Evolutionary conservation across 2,113 vertebrate species (phyloP).

Genomic region (Chrysemys picta): DNA sequence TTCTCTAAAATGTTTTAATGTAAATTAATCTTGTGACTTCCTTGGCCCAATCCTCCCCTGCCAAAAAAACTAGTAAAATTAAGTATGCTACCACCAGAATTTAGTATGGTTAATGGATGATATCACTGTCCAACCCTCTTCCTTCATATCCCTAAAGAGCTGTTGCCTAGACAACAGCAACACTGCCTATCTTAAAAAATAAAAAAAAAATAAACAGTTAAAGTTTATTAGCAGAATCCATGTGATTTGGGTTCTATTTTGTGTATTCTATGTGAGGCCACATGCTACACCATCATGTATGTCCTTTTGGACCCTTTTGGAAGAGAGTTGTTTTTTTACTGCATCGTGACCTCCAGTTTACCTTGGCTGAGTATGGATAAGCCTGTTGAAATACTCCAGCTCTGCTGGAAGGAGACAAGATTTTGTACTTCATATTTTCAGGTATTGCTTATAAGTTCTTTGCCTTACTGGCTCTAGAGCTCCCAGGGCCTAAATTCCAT

Average conservation of each 20-base stretch:
- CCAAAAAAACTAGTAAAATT: conserved; percentile 40
- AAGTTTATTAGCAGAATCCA: conserved; percentile 16
- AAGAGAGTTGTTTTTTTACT: conserved; percentile 1
- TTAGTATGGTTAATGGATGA: conserved; percentile 3
- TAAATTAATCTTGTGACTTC: conserved; percentile 13
- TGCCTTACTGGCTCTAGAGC: not conserved
- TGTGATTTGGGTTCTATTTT: not conserved
- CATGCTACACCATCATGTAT: not conserved
- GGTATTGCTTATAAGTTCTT: not conserved
- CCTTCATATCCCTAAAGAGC: not conserved
- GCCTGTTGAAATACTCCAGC: conserved; percentile 29
- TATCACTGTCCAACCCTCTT: conserved; percentile 31
- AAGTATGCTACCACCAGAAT: conserved; percentile 28
- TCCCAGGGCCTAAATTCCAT: not conserved
- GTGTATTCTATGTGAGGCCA: not conserved
- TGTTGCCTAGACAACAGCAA: conserved; percentile 15
- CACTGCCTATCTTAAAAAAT: conserved; percentile 31
- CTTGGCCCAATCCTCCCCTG: not conserved
- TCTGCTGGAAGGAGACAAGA: conserved; percentile 13
- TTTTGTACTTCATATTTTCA: conserved; percentile 43
- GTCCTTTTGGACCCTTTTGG: not conserved
- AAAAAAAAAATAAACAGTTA: conserved; percentile 36
- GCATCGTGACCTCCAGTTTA: conserved; percentile 28
- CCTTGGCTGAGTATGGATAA: conserved; percentile 26
- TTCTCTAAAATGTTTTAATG: not conserved